phyloP scores from a whole-genome alignment of 1,140 invertebrate genomes.

The Hypsibius dujardini region DNA sequence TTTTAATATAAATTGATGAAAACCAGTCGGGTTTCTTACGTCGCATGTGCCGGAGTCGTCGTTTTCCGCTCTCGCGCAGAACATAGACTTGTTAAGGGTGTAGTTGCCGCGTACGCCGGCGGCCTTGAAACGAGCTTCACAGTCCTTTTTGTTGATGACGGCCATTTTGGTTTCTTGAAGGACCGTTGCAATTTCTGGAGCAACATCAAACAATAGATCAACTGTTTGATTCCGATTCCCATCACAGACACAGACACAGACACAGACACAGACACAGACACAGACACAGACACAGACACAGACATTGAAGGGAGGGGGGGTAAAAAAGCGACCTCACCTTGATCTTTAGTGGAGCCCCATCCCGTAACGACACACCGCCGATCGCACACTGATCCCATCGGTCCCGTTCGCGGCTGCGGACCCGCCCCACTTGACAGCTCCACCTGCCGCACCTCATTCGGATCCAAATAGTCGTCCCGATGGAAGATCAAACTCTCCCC shows the following conservation, averaged over 20 bases:
- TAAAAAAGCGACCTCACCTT: neutral
- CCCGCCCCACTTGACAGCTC: neutral
- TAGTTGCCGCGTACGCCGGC: neutral
- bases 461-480: slow-evolving; percentile 9
- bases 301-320: no score
- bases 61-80: slow-evolving; percentile 1
- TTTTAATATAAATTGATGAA: no score
- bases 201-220: no score
- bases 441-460: neutral
- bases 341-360: slow-evolving; percentile 8
- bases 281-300: no score
- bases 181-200: slow-evolving; percentile 15
- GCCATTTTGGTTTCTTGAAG: slow-evolving; percentile 14
- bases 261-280: no score
- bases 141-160: slow-evolving; percentile 5
- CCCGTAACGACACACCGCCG: neutral
- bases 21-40: no score
- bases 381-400: slow-evolving; percentile 7
- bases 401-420: neutral
- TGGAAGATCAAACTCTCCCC: neutral
- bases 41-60: slow-evolving; percentile 13
- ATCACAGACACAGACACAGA: no score
- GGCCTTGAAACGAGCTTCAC: slow-evolving; percentile 9
- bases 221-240: no score
- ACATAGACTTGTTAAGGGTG: neutral